A percentile compares a stretch with the other conserved stretches of the same genome.
phyloP scores from a whole-genome alignment of 2,888 invertebrate genomes.

The Plagodis dolabraria region DNA sequence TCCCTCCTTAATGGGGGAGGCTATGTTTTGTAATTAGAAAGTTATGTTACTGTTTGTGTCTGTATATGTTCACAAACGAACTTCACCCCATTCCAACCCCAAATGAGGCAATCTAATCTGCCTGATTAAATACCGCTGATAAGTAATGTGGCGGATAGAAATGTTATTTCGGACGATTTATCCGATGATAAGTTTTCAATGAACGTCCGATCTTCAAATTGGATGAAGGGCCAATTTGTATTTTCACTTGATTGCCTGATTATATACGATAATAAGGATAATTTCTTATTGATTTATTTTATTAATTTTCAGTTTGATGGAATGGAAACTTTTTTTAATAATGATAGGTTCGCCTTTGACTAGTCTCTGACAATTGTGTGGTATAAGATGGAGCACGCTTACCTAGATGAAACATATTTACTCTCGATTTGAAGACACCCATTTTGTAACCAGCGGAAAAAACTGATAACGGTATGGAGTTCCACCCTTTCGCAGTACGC shows the following conservation, averaged over 20 bases:
- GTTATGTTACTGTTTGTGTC: slow-evolving; percentile 6
- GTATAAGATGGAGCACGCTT: no score
- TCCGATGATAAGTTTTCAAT: slow-evolving; percentile 36
- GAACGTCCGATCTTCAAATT: slow-evolving; percentile 23
- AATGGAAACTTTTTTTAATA: no score
- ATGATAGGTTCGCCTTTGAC: no score
- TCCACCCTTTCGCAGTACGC: no score
- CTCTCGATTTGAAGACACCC: no score
- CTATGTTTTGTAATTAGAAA: no score
- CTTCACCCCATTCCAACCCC: slow-evolving; percentile 42
- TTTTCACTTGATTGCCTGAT: slow-evolving; percentile 26
- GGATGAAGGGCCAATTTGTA: slow-evolving; percentile 27
- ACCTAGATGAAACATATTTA: no score
- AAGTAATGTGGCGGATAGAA: slow-evolving; percentile 35
- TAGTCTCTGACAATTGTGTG: no score
- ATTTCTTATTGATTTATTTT: slow-evolving; percentile 16
- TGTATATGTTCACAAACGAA: slow-evolving; percentile 16
- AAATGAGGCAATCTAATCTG: slow-evolving; percentile 35
- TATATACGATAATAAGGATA: slow-evolving; percentile 25
- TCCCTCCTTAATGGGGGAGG: no score
- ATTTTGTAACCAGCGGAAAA: no score
- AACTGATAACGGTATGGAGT: no score
- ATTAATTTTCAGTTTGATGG: background rate
- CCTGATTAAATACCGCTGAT: slow-evolving; percentile 42
- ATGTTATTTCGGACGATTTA: slow-evolving; percentile 26